Conservation (phyloP, 2,888 invertebrate genomes). For the Meandrusa payeni region DNA sequence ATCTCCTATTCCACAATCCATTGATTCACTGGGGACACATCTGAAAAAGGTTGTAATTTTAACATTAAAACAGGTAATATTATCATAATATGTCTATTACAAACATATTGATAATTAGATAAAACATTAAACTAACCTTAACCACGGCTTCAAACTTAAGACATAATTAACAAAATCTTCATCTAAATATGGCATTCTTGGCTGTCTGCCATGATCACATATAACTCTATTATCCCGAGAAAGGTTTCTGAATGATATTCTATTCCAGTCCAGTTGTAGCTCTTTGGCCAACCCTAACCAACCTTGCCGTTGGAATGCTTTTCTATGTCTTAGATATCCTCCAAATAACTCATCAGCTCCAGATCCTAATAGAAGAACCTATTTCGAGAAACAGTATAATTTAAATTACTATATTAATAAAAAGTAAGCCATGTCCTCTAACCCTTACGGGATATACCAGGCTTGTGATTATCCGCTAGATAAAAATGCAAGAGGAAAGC, state of each 20-base stretch:
- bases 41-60: too few relatives aligned
- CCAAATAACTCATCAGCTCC: slow-evolving; percentile 99
- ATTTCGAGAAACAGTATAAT: slow-evolving; percentile 30
- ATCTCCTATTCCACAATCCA: slow-evolving; percentile 93
- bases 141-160: slow-evolving; percentile 83
- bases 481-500: too few relatives aligned
- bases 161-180: slow-evolving; percentile 85
- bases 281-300: slow-evolving; percentile 82
- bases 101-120: not conserved
- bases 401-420: not conserved
- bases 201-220: slow-evolving; percentile 92
- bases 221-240: slow-evolving; percentile 97
- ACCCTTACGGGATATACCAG: too few relatives aligned
- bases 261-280: slow-evolving; percentile 88
- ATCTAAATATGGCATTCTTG: slow-evolving; percentile 90
- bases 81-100: too few relatives aligned
- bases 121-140: slow-evolving; percentile 73
- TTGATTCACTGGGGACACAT: slow-evolving; percentile 77
- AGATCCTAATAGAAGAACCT: slow-evolving; percentile 93
- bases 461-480: too few relatives aligned
- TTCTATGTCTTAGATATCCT: slow-evolving; percentile 94
- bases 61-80: too few relatives aligned
- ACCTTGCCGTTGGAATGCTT: slow-evolving; percentile 81
- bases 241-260: slow-evolving; percentile 94
- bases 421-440: too few relatives aligned